Evolutionary conservation across 2,113 vertebrate genomes (phyloP).

Genomic region (Plecturocebus donacophilus): DNA sequence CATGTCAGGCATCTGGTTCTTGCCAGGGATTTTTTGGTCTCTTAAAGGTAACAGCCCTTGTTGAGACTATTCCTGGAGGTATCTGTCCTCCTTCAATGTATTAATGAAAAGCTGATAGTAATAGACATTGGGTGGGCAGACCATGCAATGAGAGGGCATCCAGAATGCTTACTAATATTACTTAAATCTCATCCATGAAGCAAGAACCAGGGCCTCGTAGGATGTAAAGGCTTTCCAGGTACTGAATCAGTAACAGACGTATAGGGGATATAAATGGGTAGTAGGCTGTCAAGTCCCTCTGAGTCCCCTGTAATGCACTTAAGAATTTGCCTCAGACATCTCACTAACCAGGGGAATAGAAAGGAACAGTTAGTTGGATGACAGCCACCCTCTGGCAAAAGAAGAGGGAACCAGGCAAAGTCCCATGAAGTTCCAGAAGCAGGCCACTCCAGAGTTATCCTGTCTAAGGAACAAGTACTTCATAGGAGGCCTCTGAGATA

Average conservation of each 20-base stretch:
- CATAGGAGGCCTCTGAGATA: not conserved
- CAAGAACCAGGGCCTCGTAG: not conserved
- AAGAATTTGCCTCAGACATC: not conserved
- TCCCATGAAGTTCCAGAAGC: not conserved
- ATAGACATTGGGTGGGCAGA: not conserved
- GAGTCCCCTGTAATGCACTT: not conserved
- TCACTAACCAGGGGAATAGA: not conserved
- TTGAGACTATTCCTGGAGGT: not conserved
- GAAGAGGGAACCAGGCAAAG: not conserved
- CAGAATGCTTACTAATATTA: not conserved
- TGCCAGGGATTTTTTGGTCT: constrained; percentile 50
- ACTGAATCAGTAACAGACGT: not conserved
- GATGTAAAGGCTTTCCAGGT: not conserved
- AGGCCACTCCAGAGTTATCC: not conserved
- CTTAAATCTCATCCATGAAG: constrained; percentile 9
- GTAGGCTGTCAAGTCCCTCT: not conserved
- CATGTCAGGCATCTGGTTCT: constrained; percentile 35
- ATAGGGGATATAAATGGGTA: not conserved
- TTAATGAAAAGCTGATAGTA: not conserved
- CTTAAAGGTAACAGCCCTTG: constrained; percentile 49
- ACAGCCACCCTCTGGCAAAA: not conserved
- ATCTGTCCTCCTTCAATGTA: not conserved
- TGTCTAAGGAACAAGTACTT: not conserved
- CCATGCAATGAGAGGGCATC: not conserved
- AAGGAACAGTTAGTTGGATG: not conserved